Conservation (phyloP, 2,113 vertebrate species). For the Microcebus ravelobensis region DNA sequence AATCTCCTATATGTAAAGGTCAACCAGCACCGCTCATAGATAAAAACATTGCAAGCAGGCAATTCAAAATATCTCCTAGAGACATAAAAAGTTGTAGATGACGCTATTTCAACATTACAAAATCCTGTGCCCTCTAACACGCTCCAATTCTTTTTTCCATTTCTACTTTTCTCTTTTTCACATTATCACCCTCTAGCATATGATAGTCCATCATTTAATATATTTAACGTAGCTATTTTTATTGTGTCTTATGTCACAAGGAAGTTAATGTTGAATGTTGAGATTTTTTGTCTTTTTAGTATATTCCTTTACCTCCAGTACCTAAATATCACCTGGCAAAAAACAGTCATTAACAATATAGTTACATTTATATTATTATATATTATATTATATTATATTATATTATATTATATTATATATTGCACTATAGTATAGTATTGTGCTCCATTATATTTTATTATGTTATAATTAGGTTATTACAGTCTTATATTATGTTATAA, state of each 20-base stretch:
- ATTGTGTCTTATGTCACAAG: neutral
- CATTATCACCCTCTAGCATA: no score
- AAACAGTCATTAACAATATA: neutral
- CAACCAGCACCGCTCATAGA: neutral
- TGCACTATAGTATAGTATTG: neutral
- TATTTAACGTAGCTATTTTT: neutral
- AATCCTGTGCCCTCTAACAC: fast-evolving
- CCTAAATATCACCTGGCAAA: neutral
- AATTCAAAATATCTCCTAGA: neutral
- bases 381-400: neutral
- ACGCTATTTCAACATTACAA: no score
- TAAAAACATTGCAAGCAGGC: neutral
- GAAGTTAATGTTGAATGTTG: neutral
- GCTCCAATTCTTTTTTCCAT: no score
- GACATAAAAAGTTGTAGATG: neutral
- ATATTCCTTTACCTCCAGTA: neutral
- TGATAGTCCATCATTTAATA: neutral
- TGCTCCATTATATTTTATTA: no score
- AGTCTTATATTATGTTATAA: neutral
- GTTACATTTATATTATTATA: neutral
- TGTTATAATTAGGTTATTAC: neutral
- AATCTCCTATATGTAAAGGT: no score
- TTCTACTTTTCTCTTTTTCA: neutral
- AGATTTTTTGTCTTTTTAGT: neutral
- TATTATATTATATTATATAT: neutral